Evolutionary conservation across 2,113 vertebrate genomes (phyloP).

Genomic region (Morone chrysops): DNA sequence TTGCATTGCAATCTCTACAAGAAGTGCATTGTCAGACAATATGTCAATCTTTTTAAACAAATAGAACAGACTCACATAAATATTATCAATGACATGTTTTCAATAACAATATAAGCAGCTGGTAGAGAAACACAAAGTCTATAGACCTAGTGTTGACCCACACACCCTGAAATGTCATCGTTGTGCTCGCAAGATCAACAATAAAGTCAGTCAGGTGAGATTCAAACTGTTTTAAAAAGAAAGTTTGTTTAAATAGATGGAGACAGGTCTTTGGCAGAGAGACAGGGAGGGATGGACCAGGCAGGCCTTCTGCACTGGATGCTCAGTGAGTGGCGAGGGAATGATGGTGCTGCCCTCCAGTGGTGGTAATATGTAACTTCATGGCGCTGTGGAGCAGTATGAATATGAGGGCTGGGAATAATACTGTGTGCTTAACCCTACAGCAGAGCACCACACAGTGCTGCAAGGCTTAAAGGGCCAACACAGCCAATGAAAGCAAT

Average conservation of each 20-base stretch:
- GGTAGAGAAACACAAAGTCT: neutral
- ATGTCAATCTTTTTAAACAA: neutral
- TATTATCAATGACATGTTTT: neutral
- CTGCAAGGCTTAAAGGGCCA: neutral
- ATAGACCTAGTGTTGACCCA: neutral
- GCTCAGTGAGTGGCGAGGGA: neutral
- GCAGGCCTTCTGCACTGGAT: too few species aligned
- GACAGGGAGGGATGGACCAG: neutral
- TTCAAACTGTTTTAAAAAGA: constrained; percentile 17
- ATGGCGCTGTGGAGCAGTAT: neutral
- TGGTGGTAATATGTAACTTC: constrained; percentile 12
- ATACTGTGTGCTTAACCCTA: too few species aligned
- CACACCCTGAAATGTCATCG: neutral
- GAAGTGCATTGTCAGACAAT: neutral
- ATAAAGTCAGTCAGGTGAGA: constrained; percentile 24
- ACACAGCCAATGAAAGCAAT: neutral
- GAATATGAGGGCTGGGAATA: neutral
- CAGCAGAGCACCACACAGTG: neutral
- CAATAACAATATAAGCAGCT: neutral
- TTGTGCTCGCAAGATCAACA: constrained; percentile 14
- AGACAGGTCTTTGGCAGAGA: neutral
- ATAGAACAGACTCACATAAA: neutral
- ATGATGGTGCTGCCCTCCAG: constrained; percentile 61
- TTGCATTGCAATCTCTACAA: too few species aligned
- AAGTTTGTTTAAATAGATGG: constrained; percentile 15